A percentile compares a stretch with the other conserved stretches of the same genome.
phyloP scores from a whole-genome alignment of 2,113 vertebrate genomes.

The Acanthochromis polyacanthus region DNA sequence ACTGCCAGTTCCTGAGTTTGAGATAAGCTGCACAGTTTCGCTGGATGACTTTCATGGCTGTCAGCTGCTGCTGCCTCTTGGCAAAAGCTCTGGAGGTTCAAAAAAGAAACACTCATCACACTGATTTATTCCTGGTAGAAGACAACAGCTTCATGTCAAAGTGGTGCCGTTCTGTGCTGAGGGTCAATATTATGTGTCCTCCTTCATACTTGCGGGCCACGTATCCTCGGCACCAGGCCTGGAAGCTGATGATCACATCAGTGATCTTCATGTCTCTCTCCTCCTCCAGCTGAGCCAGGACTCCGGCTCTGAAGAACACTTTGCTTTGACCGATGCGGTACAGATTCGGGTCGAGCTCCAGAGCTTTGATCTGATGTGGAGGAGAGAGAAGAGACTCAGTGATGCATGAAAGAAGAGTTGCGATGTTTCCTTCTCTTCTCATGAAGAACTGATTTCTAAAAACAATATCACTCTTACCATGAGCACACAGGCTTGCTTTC shows the following conservation, averaged over 20 bases:
- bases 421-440: background rate
- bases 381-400: background rate
- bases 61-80: slow-evolving; percentile 96
- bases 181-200: background rate
- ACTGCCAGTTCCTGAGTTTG: slow-evolving; percentile 98
- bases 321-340: slow-evolving; percentile 98
- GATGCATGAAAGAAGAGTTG: background rate
- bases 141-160: background rate
- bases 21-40: slow-evolving; percentile 98
- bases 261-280: slow-evolving; percentile 98
- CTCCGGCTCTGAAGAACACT: slow-evolving; percentile 97
- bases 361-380: slow-evolving; percentile 89
- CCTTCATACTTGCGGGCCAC: slow-evolving; percentile 92
- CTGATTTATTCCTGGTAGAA: background rate
- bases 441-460: background rate
- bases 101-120: background rate
- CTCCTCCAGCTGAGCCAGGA: slow-evolving; percentile 97
- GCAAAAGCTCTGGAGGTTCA: slow-evolving; percentile 89
- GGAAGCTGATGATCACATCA: slow-evolving; percentile 97
- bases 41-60: slow-evolving; percentile 97
- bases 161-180: background rate
- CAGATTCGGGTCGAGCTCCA: slow-evolving; percentile 96
- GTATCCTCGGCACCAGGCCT: slow-evolving; percentile 97
- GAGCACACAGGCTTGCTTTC: slow-evolving; percentile 95
- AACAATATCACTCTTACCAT: slow-evolving; percentile 88